Evolutionary conservation across 2,113 vertebrate genomes (phyloP).

Genomic region (Xyrauchen texanus): DNA sequence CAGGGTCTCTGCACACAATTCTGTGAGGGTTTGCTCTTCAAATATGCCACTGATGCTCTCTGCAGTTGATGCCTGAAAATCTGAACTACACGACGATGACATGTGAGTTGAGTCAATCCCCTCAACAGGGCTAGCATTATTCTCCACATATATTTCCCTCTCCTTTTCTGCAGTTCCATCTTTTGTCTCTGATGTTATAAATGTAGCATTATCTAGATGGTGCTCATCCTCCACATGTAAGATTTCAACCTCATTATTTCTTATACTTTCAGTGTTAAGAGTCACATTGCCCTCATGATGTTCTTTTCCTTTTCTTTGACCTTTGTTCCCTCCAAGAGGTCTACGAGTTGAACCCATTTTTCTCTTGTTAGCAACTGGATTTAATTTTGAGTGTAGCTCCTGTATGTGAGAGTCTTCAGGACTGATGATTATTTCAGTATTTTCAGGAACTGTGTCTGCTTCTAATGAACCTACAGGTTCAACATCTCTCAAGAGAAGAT

Average conservation of each 20-base stretch:
- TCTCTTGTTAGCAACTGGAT: slow-evolving; percentile 40
- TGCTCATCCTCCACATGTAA: too few relatives aligned
- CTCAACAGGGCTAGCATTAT: not conserved
- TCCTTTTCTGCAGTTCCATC: not conserved
- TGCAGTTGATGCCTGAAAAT: not conserved
- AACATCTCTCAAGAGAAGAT: not conserved
- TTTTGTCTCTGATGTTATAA: too few relatives aligned
- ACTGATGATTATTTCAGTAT: not conserved
- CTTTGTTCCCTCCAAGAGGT: slow-evolving; percentile 7
- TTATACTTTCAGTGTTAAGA: not conserved
- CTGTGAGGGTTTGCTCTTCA: not conserved
- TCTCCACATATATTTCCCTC: not conserved
- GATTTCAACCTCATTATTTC: too few relatives aligned
- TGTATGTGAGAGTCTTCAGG: not conserved
- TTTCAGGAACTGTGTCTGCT: not conserved
- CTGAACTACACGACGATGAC: not conserved
- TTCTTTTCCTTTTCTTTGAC: not conserved
- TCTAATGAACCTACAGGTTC: not conserved
- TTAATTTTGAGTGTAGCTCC: not conserved
- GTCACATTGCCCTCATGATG: not conserved
- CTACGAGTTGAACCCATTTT: slow-evolving; percentile 15
- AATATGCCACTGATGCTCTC: not conserved
- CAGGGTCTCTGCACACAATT: not conserved
- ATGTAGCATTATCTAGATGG: too few relatives aligned
- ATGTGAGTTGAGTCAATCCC: not conserved